Conservation (phyloP, 2,797 vertebrate species). For the Neopelma chrysocephalum region DNA sequence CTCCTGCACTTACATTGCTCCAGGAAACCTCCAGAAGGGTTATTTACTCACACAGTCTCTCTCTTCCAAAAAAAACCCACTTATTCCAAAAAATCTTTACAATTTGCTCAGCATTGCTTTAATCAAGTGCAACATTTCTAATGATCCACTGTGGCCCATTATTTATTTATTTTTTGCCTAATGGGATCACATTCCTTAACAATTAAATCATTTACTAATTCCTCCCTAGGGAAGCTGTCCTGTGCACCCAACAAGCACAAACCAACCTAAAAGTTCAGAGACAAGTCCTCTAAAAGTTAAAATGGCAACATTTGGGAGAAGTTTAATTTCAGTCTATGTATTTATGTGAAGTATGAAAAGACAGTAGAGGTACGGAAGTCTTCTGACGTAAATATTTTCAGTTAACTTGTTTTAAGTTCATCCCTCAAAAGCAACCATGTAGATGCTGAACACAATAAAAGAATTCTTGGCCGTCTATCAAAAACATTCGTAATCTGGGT, state of each 20-base stretch:
- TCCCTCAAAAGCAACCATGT: neutral
- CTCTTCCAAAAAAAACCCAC: neutral
- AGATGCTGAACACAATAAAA: neutral
- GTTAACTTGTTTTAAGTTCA: neutral
- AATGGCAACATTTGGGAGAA: neutral
- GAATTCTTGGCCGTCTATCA: neutral
- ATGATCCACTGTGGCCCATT: neutral
- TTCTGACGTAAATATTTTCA: conserved; percentile 25
- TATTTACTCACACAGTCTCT: neutral
- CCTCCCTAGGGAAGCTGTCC: neutral
- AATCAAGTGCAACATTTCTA: neutral
- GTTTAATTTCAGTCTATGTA: neutral
- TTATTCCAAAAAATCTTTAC: neutral
- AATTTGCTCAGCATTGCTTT: neutral
- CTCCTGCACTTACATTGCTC: neutral
- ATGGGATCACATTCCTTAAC: conserved; percentile 56
- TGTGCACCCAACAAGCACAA: conserved; percentile 18
- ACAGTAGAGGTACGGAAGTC: neutral
- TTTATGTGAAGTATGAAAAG: neutral
- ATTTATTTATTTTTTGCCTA: conserved; percentile 34
- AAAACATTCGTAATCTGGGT: neutral
- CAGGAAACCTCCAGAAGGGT: neutral
- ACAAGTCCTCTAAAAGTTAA: neutral
- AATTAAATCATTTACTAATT: conserved; percentile 56
- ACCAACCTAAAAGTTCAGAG: neutral